Conservation (phyloP, 2,888 invertebrate species). For the Sphaerophoria rueppellii region DNA sequence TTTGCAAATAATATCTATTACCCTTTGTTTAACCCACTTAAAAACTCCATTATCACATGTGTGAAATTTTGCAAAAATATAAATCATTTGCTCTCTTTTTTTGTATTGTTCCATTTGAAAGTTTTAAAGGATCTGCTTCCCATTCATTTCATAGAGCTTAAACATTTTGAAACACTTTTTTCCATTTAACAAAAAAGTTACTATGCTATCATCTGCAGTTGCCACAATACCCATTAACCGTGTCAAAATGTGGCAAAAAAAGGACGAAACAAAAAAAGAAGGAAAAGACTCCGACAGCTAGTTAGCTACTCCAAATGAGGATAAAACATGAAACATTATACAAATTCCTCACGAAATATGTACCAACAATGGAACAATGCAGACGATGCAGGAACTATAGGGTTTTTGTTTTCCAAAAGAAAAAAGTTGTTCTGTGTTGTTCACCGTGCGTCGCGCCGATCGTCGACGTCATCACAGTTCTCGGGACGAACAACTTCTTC, state of each 20-base stretch:
- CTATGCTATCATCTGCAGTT: constrained; percentile 12
- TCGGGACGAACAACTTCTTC: neutral
- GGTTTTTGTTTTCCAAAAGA: neutral
- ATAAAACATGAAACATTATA: constrained; percentile 32
- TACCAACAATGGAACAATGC: constrained; percentile 7
- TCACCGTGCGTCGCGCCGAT: too few species aligned
- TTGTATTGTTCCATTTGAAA: too few species aligned
- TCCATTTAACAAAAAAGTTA: neutral
- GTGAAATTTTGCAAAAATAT: too few species aligned
- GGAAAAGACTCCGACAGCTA: neutral
- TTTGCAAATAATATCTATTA: too few species aligned
- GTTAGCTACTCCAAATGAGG: neutral
- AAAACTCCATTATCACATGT: too few species aligned
- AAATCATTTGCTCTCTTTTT: too few species aligned
- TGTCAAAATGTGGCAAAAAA: neutral
- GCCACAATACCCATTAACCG: constrained; percentile 25
- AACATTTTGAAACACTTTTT: neutral
- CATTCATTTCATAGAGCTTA: neutral
- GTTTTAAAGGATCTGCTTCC: too few species aligned
- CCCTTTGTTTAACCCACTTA: too few species aligned
- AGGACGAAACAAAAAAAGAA: neutral
- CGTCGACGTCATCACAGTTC: too few species aligned
- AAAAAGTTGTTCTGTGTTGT: neutral
- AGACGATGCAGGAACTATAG: neutral
- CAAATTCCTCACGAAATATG: constrained; percentile 28